A percentile compares a stretch with the other conserved stretches of the same genome.
phyloP scores from a whole-genome alignment of 2,113 vertebrate species.

The Rhea pennata region DNA sequence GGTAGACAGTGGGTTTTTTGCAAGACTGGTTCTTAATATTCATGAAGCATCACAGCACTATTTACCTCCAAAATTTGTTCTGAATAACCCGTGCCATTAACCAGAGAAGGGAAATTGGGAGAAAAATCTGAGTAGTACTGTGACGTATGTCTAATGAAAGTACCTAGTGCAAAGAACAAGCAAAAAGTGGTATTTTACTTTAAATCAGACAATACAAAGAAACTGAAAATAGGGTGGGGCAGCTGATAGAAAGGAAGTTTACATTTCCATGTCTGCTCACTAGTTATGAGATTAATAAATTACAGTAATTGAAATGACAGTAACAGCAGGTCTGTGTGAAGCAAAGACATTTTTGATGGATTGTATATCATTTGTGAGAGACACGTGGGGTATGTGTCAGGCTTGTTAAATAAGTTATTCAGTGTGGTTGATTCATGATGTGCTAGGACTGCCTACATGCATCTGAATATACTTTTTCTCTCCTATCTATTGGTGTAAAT shows the following conservation, averaged over 20 bases:
- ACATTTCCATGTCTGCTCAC: background rate
- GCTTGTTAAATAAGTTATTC: background rate
- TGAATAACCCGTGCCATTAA: background rate
- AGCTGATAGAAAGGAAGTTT: background rate
- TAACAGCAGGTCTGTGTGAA: background rate
- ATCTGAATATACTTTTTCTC: background rate
- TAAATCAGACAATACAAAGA: background rate
- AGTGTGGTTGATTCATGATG: background rate
- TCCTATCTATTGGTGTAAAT: background rate
- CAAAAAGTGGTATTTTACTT: background rate
- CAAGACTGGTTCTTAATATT: background rate
- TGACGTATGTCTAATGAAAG: background rate
- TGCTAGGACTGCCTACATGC: background rate
- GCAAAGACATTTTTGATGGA: background rate
- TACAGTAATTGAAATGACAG: background rate
- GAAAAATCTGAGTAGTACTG: background rate
- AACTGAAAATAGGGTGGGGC: background rate
- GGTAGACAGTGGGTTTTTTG: background rate
- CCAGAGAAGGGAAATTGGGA: background rate
- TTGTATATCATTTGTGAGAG: background rate
- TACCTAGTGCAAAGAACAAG: background rate
- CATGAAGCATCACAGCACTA: background rate
- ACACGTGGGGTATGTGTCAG: background rate
- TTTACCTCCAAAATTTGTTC: background rate
- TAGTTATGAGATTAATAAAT: slow-evolving; percentile 1